These are phyloP conservation scores for Drosophila navojoa DNA, from an alignment of 1,140 invertebrate species.

Conservation along the genomic window DNA sequence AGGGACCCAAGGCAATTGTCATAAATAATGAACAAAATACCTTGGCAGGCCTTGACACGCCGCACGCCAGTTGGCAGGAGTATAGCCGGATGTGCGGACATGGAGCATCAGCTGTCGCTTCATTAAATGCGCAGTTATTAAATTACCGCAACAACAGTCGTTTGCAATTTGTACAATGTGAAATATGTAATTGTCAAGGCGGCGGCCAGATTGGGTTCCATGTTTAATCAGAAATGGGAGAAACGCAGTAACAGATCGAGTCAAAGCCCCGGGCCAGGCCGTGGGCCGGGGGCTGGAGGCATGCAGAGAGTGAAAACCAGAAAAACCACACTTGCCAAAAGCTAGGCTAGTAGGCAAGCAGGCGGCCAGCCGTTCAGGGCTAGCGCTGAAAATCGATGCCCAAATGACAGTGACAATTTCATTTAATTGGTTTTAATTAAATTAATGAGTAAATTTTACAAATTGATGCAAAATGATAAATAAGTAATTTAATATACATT, in stretches of 20 bases:
- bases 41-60: constrained; percentile 43
- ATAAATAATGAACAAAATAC: constrained; percentile 76
- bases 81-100: constrained; percentile 4
- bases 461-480: constrained; percentile 82
- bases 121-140: constrained; percentile 81
- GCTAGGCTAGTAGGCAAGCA: constrained; percentile 18
- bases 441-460: constrained; percentile 82
- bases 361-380: not conserved
- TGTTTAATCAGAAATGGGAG: constrained; percentile 57
- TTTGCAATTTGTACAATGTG: constrained; percentile 78
- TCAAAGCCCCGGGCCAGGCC: too few relatives aligned
- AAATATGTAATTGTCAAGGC: constrained; percentile 81
- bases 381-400: constrained; percentile 73
- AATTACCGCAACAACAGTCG: constrained; percentile 75
- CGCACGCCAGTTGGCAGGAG: not conserved
- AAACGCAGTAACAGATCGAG: constrained; percentile 8
- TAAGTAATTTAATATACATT: constrained; percentile 79
- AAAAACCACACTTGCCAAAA: constrained; percentile 69
- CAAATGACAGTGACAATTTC: constrained; percentile 82
- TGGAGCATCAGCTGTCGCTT: constrained; percentile 72
- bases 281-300: too few relatives aligned
- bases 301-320: constrained; percentile 36
- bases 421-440: constrained; percentile 83
- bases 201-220: constrained; percentile 53
- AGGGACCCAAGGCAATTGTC: constrained; percentile 36